Percentiles rank a stretch among this genome's conserved stretches.
phyloP scores from a whole-genome alignment of 2,797 vertebrate genomes.

The Petrocephalus sullivani region DNA sequence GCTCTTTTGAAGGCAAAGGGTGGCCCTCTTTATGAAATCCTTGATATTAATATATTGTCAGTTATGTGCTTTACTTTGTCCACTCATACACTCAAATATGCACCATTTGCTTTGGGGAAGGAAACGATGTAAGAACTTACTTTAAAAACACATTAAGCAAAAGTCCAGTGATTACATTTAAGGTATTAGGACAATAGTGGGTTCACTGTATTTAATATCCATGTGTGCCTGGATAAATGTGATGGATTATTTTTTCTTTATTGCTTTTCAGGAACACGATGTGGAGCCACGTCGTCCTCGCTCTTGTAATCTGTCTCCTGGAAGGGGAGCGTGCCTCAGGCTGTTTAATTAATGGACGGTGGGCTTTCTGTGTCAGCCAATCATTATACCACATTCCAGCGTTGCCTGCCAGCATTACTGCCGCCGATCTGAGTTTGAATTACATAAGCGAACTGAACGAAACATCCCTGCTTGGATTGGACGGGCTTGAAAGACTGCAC shows the following conservation, averaged over 20 bases:
- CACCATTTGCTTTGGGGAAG: neutral
- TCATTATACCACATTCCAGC: constrained; percentile 58
- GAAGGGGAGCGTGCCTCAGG: constrained; percentile 23
- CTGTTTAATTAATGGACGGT: constrained; percentile 45
- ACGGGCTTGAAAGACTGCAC: constrained; percentile 52
- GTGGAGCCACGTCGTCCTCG: constrained; percentile 35
- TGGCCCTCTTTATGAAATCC: neutral
- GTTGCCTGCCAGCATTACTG: constrained; percentile 56
- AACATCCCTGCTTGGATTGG: constrained; percentile 58
- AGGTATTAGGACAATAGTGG: neutral
- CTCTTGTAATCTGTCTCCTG: constrained; percentile 45
- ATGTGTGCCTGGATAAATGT: neutral
- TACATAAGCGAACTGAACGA: constrained; percentile 59
- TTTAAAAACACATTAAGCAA: neutral
- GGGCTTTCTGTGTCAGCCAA: constrained; percentile 41
- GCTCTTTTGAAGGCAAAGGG: neutral
- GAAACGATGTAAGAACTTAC: neutral
- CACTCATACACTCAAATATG: neutral
- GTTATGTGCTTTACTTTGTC: neutral
- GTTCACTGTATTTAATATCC: neutral
- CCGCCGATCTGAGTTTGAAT: constrained; percentile 63
- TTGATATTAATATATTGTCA: neutral
- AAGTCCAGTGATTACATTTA: neutral
- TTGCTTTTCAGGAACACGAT: constrained; percentile 43
- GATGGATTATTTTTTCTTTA: neutral